phyloP scores from a whole-genome alignment of 1,140 invertebrate genomes.

The Bombus pyrosoma region DNA sequence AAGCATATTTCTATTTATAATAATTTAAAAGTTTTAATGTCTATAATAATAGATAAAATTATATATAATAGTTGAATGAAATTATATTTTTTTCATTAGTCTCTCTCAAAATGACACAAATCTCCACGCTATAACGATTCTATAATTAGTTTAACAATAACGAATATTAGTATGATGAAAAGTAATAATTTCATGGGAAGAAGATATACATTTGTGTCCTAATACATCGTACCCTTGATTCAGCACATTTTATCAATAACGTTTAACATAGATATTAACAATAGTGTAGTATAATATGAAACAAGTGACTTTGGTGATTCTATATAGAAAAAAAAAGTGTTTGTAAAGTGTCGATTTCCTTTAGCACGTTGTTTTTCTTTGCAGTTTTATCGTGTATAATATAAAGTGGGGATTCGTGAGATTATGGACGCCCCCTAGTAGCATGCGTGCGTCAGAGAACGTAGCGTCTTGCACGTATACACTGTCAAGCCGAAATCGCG shows the following conservation, averaged over 20 bases:
- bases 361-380: constrained; percentile 53
- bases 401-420: constrained; percentile 52
- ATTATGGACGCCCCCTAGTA: constrained; percentile 64
- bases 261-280: not conserved
- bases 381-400: constrained; percentile 50
- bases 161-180: not conserved
- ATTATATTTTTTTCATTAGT: not conserved
- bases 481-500: constrained; percentile 51
- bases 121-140: not conserved
- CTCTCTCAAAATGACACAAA: not conserved
- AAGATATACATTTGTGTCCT: not conserved
- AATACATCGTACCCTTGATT: not conserved
- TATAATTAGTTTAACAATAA: not conserved
- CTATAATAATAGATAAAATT: too few relatives aligned
- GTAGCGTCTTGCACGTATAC: constrained; percentile 59
- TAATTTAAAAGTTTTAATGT: too few relatives aligned
- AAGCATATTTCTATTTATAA: not conserved
- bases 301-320: constrained; percentile 3
- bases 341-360: constrained; percentile 40
- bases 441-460: constrained; percentile 64
- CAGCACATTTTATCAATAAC: too few relatives aligned
- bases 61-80: not conserved
- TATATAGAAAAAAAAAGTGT: constrained; percentile 28
- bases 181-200: not conserved
- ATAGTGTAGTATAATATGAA: not conserved